phyloP scores from a whole-genome alignment of 2,888 invertebrate genomes.

The Philonicus albiceps region DNA sequence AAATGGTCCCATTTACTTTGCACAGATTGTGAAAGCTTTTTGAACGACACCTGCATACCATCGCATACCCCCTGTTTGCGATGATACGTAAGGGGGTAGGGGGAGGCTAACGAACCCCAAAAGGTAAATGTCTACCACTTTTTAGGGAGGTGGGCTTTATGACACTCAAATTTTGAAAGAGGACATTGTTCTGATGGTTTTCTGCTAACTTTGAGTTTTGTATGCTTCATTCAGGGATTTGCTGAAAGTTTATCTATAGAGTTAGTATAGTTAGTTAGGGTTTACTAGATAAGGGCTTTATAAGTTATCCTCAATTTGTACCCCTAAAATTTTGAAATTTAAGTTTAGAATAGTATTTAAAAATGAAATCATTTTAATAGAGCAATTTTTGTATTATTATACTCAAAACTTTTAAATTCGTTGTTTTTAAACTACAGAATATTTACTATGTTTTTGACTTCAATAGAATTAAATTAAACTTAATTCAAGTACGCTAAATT shows the following conservation, averaged over 20 bases:
- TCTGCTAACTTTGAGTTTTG: not conserved
- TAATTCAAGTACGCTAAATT: no score
- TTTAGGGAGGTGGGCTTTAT: not conserved
- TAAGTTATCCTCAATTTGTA: not conserved
- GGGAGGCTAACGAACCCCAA: not conserved
- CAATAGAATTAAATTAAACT: no score
- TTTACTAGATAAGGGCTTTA: not conserved
- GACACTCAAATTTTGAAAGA: not conserved
- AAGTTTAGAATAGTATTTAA: no score
- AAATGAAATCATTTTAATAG: no score
- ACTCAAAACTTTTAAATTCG: no score
- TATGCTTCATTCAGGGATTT: not conserved
- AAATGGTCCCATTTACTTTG: not conserved
- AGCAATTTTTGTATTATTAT: no score
- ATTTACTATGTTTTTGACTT: no score
- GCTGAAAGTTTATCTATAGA: not conserved
- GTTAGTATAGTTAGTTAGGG: not conserved
- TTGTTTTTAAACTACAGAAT: no score
- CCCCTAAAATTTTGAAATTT: not conserved
- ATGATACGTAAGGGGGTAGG: not conserved
- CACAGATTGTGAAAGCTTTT: not conserved
- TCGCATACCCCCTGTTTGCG: not conserved
- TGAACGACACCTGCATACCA: not conserved
- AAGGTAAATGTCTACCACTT: not conserved
- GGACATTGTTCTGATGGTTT: not conserved